These are phyloP conservation scores for Bugula neritina DNA, from an alignment of 2,888 invertebrate species.

Conservation along the genomic window DNA sequence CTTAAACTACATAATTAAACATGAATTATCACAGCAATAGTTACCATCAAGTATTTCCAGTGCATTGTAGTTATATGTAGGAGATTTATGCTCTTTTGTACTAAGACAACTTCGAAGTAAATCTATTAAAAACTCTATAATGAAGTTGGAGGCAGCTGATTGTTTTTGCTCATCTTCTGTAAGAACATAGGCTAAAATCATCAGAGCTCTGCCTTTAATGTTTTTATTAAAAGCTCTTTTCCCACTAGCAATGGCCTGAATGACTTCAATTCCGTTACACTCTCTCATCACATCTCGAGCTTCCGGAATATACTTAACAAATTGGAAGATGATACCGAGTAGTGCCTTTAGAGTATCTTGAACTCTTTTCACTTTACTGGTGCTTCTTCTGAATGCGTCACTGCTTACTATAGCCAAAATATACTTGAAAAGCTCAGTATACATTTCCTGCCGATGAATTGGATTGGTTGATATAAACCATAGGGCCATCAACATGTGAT, in stretches of 20 bases:
- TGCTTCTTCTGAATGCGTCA: not conserved
- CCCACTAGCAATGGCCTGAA: not conserved
- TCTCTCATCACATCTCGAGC: constrained; percentile 11
- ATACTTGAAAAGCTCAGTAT: not conserved
- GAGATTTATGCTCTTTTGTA: not conserved
- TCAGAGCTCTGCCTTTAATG: not conserved
- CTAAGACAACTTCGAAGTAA: not conserved
- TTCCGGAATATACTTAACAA: not conserved
- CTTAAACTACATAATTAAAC: no score
- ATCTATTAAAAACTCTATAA: constrained; percentile 11
- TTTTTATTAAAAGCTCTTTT: not conserved
- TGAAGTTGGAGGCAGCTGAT: not conserved
- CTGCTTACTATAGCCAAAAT: not conserved
- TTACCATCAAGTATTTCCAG: constrained; percentile 20
- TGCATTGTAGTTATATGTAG: constrained; percentile 8
- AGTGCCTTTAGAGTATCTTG: constrained; percentile 10
- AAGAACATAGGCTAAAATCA: not conserved
- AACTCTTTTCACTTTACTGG: constrained; percentile 4
- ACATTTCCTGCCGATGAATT: constrained; percentile 8
- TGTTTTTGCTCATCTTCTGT: constrained; percentile 18
- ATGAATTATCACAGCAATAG: no score
- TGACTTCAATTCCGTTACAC: not conserved
- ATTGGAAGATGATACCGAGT: constrained; percentile 12
- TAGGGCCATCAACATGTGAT: constrained; percentile 14
- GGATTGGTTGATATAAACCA: constrained; percentile 15